phyloP scores from a whole-genome alignment of 2,888 invertebrate genomes.

The Drosophila ustulata region DNA sequence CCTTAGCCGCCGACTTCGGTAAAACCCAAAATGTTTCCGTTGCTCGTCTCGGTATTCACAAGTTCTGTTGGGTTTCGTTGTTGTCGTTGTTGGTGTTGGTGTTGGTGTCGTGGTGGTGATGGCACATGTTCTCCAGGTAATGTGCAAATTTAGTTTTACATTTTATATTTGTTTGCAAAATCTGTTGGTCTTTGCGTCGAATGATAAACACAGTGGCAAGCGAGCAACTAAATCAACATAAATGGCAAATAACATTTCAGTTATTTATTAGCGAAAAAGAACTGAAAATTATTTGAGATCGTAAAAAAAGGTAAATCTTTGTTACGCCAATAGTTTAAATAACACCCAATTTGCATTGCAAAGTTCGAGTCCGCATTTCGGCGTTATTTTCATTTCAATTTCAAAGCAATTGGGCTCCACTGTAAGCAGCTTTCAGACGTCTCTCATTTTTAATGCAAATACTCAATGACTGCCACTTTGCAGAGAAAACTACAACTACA shows the following conservation, averaged over 20 bases:
- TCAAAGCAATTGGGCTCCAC: conserved; percentile 49
- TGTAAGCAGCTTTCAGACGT: conserved; percentile 71
- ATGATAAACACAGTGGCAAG: conserved; percentile 28
- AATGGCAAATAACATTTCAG: background rate
- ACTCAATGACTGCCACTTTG: conserved; percentile 64
- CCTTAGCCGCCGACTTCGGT: conserved; percentile 47
- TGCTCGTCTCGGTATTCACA: conserved; percentile 36
- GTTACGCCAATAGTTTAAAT: background rate
- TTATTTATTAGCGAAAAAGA: background rate
- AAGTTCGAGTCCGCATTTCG: background rate
- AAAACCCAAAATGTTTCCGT: conserved; percentile 55
- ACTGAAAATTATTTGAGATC: background rate
- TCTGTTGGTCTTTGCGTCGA: conserved; percentile 34
- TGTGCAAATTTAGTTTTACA: conserved; percentile 79
- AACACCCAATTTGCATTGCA: conserved; percentile 13
- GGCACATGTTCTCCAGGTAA: conserved; percentile 61
- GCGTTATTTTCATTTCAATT: conserved; percentile 8
- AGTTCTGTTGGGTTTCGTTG: conserved; percentile 42
- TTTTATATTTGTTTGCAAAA: conserved; percentile 70
- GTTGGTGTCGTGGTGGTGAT: conserved; percentile 33
- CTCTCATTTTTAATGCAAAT: conserved; percentile 78
- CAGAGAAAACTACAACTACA: conserved; percentile 59
- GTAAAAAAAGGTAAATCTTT: background rate
- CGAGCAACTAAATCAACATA: background rate
- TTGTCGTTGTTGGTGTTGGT: conserved; percentile 35